Base-by-base conservation (phyloP, 2,888 invertebrate genomes). In the Stenodera caucasica region DNA sequence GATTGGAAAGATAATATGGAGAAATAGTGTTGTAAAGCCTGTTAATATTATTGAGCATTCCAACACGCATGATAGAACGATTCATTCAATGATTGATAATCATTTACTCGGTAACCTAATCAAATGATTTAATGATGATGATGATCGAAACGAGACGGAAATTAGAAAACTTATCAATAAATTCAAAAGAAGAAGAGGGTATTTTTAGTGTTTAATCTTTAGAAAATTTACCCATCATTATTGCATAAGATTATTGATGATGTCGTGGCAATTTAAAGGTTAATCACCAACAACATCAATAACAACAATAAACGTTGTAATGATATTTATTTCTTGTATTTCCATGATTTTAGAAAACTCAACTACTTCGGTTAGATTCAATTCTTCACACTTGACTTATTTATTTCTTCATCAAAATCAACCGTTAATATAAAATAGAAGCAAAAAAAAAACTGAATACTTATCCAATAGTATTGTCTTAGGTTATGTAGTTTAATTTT, bases 31-130 rank as follows among this genome's bases (percentile, higher is more conserved):
- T 45, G n/a, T 29, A 30, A 18, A 30, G 11, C 29, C 49, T 30
- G 30, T 2, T 15, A 49, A 55, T 23, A 30, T 30, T 26, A 21
- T 55, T n/a, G 30, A 49, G 49, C 49, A 55, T 55, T 55, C 55
- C 55, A 29, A 29, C 55, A 55, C 55, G 55, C 55, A 55, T 55
- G 14, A 6, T 30, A 51, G 52, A 45, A 45, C 45, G 45, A 21
- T 45, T 32, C 32, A 15, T 11, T n/a, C 23, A 26, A 54, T 23
- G 35, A 21, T 35, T 37, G 37, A 37, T 40, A 14, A 26, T 54
- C 54, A 54, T 30, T 30, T 30, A 45, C 18, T 45, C 1, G 21
- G 37, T 21, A 45, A 45, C 12, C 45, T 45, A 45, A 45, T 45
- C 18, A 4, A n/a, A n/a, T n/a, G n/a, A n/a, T n/a, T n/a, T n/a